Evolutionary conservation across 92 coral and sea anemone genomes (phyloP).

Genomic region (Zoanthus solanderi): DNA sequence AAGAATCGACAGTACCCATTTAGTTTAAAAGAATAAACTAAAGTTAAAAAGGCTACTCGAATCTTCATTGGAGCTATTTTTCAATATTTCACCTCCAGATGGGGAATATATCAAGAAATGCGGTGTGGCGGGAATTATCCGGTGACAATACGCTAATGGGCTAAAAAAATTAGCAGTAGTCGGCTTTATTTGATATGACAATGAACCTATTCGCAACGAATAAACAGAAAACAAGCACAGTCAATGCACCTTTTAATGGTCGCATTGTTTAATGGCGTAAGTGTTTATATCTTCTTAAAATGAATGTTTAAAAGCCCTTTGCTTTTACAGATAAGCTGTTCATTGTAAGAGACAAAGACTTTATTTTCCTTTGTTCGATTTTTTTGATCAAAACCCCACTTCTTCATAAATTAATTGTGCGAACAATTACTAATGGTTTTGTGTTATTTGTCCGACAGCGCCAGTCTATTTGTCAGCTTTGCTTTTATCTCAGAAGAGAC

Average conservation of each 20-base stretch:
- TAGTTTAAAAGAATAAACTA: not conserved
- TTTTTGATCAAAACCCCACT: slow-evolving; percentile 15
- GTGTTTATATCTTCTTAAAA: slow-evolving; percentile 34
- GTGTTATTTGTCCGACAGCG: slow-evolving; percentile 75
- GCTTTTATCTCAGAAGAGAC: slow-evolving; percentile 75
- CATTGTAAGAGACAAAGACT: slow-evolving; percentile 31
- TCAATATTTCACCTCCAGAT: slow-evolving; percentile 32
- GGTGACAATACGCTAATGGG: slow-evolving; percentile 76
- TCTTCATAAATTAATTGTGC: slow-evolving; percentile 45
- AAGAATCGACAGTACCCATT: slow-evolving; percentile 5
- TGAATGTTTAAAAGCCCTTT: slow-evolving; percentile 42
- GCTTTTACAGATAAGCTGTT: slow-evolving; percentile 33
- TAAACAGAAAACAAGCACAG: slow-evolving; percentile 63
- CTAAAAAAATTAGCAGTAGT: slow-evolving; percentile 60
- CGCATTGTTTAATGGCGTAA: slow-evolving; percentile 32
- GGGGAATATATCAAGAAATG: slow-evolving; percentile 45
- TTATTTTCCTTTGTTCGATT: slow-evolving; percentile 23
- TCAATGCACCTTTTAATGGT: slow-evolving; percentile 50
- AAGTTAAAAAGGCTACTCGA: not conserved
- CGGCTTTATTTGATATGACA: slow-evolving; percentile 81
- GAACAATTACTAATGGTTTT: slow-evolving; percentile 76
- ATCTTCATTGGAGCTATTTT: not conserved
- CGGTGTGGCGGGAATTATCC: slow-evolving; percentile 58
- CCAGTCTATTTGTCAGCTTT: slow-evolving; percentile 76
- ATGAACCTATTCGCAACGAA: slow-evolving; percentile 67